Evolutionary conservation across 2,888 invertebrate species (phyloP).

Genomic region (Acronicta alni): DNA sequence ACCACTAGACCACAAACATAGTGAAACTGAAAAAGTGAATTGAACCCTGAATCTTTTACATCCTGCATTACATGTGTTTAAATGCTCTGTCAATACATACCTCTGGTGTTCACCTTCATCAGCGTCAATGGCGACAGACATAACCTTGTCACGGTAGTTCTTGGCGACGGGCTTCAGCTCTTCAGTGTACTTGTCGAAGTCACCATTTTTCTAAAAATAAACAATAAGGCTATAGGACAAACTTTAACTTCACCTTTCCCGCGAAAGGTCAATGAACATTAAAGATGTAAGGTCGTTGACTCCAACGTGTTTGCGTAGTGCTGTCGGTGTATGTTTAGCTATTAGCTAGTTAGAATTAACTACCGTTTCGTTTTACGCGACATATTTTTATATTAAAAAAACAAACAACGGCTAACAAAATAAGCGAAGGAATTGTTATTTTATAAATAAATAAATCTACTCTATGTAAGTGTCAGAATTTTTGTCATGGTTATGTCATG

Average conservation of each 20-base stretch:
- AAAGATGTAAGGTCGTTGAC: constrained; percentile 53
- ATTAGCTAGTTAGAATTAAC: constrained; percentile 26
- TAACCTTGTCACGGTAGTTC: constrained; percentile 96
- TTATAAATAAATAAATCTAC: no score
- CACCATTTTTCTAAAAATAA: constrained; percentile 91
- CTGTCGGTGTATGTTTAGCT: constrained; percentile 16
- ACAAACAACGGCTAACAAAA: background rate
- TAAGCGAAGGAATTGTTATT: no score
- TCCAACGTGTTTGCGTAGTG: constrained; percentile 35
- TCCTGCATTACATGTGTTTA: no score
- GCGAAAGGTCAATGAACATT: constrained; percentile 49
- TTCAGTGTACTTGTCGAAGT: constrained; percentile 94
- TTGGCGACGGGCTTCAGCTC: constrained; percentile 95
- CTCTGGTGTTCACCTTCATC: constrained; percentile 98
- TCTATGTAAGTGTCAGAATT: no score
- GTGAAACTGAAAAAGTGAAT: no score
- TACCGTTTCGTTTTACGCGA: constrained; percentile 9
- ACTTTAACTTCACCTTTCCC: constrained; percentile 22
- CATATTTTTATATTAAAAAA: constrained; percentile 1
- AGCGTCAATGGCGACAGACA: constrained; percentile 98
- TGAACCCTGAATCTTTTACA: no score
- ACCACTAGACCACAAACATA: no score
- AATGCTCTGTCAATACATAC: constrained; percentile 56
- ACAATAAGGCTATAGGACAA: constrained; percentile 28
- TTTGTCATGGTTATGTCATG: no score